phyloP scores from a whole-genome alignment of 2,113 vertebrate species.

The Anolis sagrei region DNA sequence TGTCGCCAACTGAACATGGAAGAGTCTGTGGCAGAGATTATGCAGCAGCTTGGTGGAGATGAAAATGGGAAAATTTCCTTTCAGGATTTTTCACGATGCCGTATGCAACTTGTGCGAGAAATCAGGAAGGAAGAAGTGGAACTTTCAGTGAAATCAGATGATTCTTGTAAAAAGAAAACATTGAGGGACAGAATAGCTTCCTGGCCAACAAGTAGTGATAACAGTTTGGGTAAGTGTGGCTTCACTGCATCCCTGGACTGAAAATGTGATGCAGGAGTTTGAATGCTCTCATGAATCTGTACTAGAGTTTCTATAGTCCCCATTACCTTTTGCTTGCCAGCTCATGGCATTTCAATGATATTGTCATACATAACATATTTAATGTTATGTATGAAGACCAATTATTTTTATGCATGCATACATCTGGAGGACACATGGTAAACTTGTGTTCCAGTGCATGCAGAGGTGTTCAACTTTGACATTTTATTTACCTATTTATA shows the following conservation, averaged over 20 bases:
- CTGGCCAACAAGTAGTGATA: constrained; percentile 83
- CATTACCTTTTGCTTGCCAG: not conserved
- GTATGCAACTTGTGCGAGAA: constrained; percentile 82
- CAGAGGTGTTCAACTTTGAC: not conserved
- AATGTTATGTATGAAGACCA: not conserved
- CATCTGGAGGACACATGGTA: not conserved
- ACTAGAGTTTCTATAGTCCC: not conserved
- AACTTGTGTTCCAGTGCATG: not conserved
- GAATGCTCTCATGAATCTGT: not conserved
- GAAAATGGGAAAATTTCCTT: constrained; percentile 87
- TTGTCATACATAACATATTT: not conserved
- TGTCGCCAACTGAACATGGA: constrained; percentile 87
- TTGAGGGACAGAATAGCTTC: constrained; percentile 75
- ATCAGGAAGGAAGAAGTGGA: constrained; percentile 85
- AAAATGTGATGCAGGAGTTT: too few species aligned
- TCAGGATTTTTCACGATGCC: constrained; percentile 83
- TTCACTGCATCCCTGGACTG: constrained; percentile 7
- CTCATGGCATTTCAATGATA: not conserved
- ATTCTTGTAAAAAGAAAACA: constrained; percentile 76
- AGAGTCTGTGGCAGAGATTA: constrained; percentile 83
- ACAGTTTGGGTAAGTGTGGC: constrained; percentile 82
- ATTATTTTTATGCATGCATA: not conserved
- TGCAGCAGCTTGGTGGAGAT: constrained; percentile 83
- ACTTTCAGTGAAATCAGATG: constrained; percentile 75
- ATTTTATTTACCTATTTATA: too few species aligned